Evolutionary conservation across 2,113 vertebrate species (phyloP), one percentile per base, ranked within the genome.

Genomic region (Petroica traversi): DNA sequence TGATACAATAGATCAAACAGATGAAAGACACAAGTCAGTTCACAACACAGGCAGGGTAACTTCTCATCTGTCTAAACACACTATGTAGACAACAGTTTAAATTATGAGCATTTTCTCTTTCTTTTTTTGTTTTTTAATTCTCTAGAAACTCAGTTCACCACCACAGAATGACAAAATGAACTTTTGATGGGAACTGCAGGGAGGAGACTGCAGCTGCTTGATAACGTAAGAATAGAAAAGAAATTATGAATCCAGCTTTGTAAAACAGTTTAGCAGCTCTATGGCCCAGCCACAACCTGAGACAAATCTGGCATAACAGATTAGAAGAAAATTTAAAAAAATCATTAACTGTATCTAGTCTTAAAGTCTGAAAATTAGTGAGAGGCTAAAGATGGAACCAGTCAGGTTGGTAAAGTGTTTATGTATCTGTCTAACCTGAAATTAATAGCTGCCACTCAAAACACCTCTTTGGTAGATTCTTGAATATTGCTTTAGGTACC

Each of bases 141-240:
- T 80, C 54, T 52, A 85, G 54, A 18, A 64, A 92, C 48, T 45
- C 67, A 77, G 88, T 57, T 93, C 43, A 64, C 48, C 57, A 48
- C 25, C 28, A 89, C 15, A 41, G 93, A 92, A 82, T n/a, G 18
- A 66, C 73, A 73, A 87, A 88, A 92, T 48, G 76, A 96, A 19
- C 29, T 71, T 77, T 67, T 86, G 38, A 86, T 74, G 73, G 38
- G 33, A 80, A 84, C 55, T 61, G 28, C 54, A 88, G 22, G 49
- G 62, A 92, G n/a, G 87, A 85, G 75, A 68, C 36, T 83, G 80
- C 67, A 92, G 68, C 57, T 96, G 63, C 48, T 87, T 87, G 76
- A 81, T 51, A 92, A 84, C 82, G 28, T 66, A 81, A 92, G 51
- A 89, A 71, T 6, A 75, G 55, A 81, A 78, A 78, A 49, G n/a